Evolutionary conservation across 1,140 invertebrate species (phyloP), one percentile per base, ranked within the genome.

Genomic region (Drosophila ercepeae): DNA sequence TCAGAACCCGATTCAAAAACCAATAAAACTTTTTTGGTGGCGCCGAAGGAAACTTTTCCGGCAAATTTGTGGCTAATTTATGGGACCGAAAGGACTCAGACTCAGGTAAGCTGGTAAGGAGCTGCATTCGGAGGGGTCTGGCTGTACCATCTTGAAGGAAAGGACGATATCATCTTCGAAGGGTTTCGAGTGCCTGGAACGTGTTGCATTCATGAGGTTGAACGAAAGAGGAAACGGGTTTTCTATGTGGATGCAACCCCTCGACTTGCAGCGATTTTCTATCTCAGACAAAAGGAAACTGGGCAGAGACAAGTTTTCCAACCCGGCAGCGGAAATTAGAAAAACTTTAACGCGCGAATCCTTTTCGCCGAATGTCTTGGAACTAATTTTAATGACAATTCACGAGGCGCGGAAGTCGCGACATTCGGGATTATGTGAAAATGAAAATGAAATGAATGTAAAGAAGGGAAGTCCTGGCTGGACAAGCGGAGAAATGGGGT

Each of bases 381-480:
- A 89, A 89, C 83, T 89, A 89, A 89, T 89, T 89, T 89, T 89
- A 89, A 89, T 89, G 83, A 89, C 83, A 89, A 89, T 89, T 75
- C 84, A 78, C 49, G 75, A 79, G 65, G 55, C 61, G 58, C 68
- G 63, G 58, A 79, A 58, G 54, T 58, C 72, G 72, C 82, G 63
- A 63, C 68, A 48, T 57, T 44, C 44, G 44, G 54, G 46, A 59
- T 32, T 50, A 54, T 76, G 52, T 71, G 58, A 71, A 58, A 76
- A 76, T 63, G 74, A 42, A 39, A 39, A 34, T 63, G 74, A 42
- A 39, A 39, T 27, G 25, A 57, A 39, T 39, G 36, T 4, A 39
- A 46, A 29, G 42, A 7, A 49, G 48, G 9, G 19, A 59, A 32
- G 29, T 11, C 36, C 36, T 4, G 34, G 25, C 48, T 71, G 55